phyloP scores from a whole-genome alignment of 35 echinoderm and acorn worm genomes.

The Ophiothrix spiculata region DNA sequence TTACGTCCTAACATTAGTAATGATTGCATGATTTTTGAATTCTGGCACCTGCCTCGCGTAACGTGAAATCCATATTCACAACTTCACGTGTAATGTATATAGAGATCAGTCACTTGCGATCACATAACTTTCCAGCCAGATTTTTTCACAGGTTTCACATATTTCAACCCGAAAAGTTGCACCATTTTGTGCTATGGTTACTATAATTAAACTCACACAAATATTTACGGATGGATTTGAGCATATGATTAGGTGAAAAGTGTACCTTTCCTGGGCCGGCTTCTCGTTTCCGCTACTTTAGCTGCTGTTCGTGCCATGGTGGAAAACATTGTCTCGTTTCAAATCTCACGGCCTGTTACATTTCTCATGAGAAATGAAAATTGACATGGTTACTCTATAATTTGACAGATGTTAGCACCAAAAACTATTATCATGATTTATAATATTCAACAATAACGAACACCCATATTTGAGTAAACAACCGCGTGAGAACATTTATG shows the following conservation, averaged over 20 bases:
- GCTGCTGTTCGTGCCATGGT: not conserved
- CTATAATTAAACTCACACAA: not conserved
- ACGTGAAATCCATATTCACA: not conserved
- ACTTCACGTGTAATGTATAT: not conserved
- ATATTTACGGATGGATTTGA: not conserved
- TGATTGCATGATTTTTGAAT: not conserved
- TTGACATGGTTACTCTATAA: not conserved
- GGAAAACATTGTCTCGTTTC: not conserved
- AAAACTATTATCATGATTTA: not conserved
- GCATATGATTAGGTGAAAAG: not conserved
- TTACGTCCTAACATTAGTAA: not conserved
- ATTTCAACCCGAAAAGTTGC: not conserved
- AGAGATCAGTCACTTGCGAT: not conserved
- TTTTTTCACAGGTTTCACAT: not conserved
- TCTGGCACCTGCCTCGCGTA: not conserved
- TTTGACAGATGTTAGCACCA: not conserved
- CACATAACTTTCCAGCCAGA: not conserved
- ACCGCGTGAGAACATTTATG: not conserved
- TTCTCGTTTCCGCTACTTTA: not conserved
- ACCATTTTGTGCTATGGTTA: not conserved
- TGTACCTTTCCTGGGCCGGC: not conserved
- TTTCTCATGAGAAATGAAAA: not conserved
- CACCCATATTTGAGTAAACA: not conserved
- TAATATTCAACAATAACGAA: not conserved
- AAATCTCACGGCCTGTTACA: not conserved